Evolutionary conservation across 1,140 invertebrate species (phyloP).

Genomic region (Drosophila quadrilineata): DNA sequence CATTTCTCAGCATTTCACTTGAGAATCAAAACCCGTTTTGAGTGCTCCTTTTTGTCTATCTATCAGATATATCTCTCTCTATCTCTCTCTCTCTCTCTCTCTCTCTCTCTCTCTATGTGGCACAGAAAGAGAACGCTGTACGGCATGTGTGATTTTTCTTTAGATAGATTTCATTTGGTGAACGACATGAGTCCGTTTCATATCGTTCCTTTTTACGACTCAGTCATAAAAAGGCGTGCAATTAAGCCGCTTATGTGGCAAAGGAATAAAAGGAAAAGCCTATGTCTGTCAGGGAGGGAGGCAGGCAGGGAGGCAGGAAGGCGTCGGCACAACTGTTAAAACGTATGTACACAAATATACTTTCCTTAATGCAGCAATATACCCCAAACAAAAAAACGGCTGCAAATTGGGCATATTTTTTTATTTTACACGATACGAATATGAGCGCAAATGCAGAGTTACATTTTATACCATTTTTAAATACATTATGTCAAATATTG

Average conservation of each 20-base stretch:
- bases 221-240: slow-evolving; percentile 62
- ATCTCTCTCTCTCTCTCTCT: too few relatives aligned
- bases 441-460: too few relatives aligned
- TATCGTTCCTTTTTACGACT: slow-evolving; percentile 49
- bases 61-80: background rate
- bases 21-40: too few relatives aligned
- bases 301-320: background rate
- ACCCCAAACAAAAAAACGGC: background rate
- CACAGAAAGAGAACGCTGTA: background rate
- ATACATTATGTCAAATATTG: too few relatives aligned
- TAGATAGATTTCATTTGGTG: slow-evolving; percentile 25
- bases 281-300: background rate
- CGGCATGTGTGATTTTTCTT: slow-evolving; percentile 19
- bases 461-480: too few relatives aligned
- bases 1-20: slow-evolving; percentile 23
- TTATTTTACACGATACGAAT: too few relatives aligned
- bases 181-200: slow-evolving; percentile 38
- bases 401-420: background rate
- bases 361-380: slow-evolving; percentile 20
- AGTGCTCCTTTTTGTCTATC: too few relatives aligned
- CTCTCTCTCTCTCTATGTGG: background rate
- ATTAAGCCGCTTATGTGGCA: slow-evolving; percentile 63
- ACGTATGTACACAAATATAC: too few relatives aligned
- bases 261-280: slow-evolving; percentile 23
- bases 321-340: background rate